Evolutionary conservation across 2,888 invertebrate genomes (phyloP), one percentile per base, ranked within the genome.

Genomic region (Megalurothrips usitatus): DNA sequence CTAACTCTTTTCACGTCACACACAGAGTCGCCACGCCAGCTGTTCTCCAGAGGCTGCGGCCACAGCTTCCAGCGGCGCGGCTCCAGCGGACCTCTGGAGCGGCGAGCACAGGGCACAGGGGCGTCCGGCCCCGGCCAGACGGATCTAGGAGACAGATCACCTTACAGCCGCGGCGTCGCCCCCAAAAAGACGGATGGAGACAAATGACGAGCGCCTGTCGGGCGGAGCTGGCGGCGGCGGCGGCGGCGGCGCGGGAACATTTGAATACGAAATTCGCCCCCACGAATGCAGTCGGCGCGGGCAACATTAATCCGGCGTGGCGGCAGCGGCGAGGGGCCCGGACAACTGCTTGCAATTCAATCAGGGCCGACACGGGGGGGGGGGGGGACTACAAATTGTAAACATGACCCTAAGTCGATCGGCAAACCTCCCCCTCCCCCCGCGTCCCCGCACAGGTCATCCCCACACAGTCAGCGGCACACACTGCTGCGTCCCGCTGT

Each of bases 251-350:
- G 34, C 12, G 49, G 10, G 34, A 6, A 23, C 68, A 68, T 23
- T 68, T 58, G 19, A 58, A 58, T 58, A 58, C 58, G 58, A 58
- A 58, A 58, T 58, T 58, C 52, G 58, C 58, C 58, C 58, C 34
- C 34, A 43, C n/a, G 58, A 23, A 68, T 68, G 68, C 68, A 23
- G 68, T 17, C 63, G 52, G 52, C 14, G 52, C 58, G 14, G 58
- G 14, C 34, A 6, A 43, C 34, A 43, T 4, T 43, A 43, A 43
- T 43, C 34, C 68, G 2, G 3, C 2, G 34, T 6, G 34, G 34
- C 6, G 34, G 2, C 34, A 43, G 34, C 34, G 34, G 34, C 6
- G 34, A 2, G 6, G 34, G 34, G 63, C n/a, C 1, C 10, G 11
- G 23, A 68, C 23, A 19, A 19, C 68, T 23, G 68, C 23, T 68